These are phyloP conservation scores for Hybos culiciformis DNA, from an alignment of 2,888 invertebrate genomes.

Conservation along the genomic window DNA sequence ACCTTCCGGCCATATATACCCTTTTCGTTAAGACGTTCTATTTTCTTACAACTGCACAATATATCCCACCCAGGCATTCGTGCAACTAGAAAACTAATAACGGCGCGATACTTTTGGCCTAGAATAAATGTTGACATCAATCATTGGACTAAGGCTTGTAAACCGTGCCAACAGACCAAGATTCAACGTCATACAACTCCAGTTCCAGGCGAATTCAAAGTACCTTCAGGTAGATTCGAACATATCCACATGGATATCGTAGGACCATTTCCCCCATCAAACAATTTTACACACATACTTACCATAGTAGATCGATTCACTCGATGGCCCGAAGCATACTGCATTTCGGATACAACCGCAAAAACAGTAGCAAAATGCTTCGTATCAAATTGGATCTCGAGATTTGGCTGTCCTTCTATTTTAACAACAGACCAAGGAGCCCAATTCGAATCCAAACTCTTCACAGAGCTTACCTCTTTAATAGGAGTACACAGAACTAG, in stretches of 20 bases:
- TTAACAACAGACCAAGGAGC: constrained; percentile 10
- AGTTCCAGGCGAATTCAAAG: neutral
- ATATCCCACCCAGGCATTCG: constrained; percentile 3
- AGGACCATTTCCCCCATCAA: constrained; percentile 21
- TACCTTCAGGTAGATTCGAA: neutral
- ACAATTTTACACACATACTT: constrained; percentile 6
- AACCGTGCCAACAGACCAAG: neutral
- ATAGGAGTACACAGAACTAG: constrained; percentile 1
- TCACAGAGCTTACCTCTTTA: constrained; percentile 3
- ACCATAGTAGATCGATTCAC: constrained; percentile 9
- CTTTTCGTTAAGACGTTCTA: neutral
- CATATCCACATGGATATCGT: constrained; percentile 24
- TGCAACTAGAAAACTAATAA: constrained; percentile 6
- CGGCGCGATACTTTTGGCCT: constrained; percentile 9
- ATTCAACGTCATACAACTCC: neutral
- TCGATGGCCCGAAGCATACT: constrained; percentile 10
- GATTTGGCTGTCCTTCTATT: no score
- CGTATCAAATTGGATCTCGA: constrained; percentile 5
- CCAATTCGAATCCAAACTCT: constrained; percentile 10
- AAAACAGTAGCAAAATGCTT: constrained; percentile 6
- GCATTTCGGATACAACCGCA: constrained; percentile 5
- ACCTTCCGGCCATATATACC: neutral
- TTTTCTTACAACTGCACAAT: neutral
- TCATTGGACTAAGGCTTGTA: neutral
- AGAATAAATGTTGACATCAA: neutral